Percentiles rank a stretch among this genome's conserved stretches.
Evolutionary conservation across 2,888 invertebrate species (phyloP).

Genomic region (Drosophila conformis): DNA sequence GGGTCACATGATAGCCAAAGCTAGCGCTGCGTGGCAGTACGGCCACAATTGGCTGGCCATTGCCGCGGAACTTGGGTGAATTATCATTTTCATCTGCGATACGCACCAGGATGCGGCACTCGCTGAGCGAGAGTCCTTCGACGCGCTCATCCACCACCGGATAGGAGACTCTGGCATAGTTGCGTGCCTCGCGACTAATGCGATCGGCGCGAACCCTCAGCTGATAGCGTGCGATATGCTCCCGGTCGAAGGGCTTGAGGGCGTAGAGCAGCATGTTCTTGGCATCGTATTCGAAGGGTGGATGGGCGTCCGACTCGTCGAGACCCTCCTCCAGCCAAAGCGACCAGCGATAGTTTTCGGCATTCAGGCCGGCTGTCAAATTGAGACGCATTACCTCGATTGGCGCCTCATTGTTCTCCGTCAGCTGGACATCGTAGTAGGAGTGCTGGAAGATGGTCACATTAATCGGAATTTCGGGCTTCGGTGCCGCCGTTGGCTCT

Average conservation of each 20-base stretch:
- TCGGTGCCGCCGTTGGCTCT: constrained; percentile 61
- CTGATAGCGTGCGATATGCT: constrained; percentile 88
- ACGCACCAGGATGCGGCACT: constrained; percentile 91
- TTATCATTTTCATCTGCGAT: constrained; percentile 94
- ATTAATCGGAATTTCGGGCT: constrained; percentile 60
- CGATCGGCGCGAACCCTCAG: constrained; percentile 85
- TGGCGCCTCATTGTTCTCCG: constrained; percentile 92
- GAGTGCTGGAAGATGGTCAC: constrained; percentile 87
- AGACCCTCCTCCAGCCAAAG: constrained; percentile 87
- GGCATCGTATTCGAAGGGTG: constrained; percentile 90
- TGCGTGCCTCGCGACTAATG: constrained; percentile 87
- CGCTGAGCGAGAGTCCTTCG: constrained; percentile 90
- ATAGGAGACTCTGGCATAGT: constrained; percentile 91
- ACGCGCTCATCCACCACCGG: constrained; percentile 90
- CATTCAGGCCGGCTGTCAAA: constrained; percentile 89
- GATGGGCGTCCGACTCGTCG: constrained; percentile 70
- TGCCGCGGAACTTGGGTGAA: constrained; percentile 90
- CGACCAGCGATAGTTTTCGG: constrained; percentile 88
- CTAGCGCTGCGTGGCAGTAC: constrained; percentile 92
- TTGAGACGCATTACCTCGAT: constrained; percentile 91
- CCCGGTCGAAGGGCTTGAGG: constrained; percentile 91
- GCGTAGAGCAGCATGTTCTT: constrained; percentile 91
- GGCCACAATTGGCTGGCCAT: constrained; percentile 92
- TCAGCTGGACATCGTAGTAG: constrained; percentile 93
- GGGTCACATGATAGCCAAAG: constrained; percentile 92